These are phyloP conservation scores for Hemithea aestivaria DNA, from an alignment of 2,888 invertebrate species.

Conservation along the genomic window DNA sequence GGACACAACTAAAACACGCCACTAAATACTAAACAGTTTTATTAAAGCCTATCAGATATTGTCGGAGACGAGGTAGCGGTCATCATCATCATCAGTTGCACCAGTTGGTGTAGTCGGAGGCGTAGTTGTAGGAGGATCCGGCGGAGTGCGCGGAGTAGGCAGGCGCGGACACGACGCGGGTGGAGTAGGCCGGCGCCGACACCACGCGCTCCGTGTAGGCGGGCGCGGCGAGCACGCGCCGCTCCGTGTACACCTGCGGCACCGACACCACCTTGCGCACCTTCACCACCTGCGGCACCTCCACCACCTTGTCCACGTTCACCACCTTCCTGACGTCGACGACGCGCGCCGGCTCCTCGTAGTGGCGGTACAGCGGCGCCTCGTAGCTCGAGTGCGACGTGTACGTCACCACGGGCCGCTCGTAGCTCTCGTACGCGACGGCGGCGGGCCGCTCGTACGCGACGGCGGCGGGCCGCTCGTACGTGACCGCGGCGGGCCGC, in stretches of 20 bases:
- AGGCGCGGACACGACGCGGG: too few relatives aligned
- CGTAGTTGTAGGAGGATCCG: slow-evolving; percentile 11
- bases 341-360: slow-evolving; percentile 15
- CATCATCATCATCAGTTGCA: too few relatives aligned
- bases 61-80: too few relatives aligned
- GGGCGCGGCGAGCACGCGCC: slow-evolving; percentile 35
- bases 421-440: slow-evolving; percentile 13
- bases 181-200: slow-evolving; percentile 9
- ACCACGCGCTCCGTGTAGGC: slow-evolving; percentile 15
- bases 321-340: slow-evolving; percentile 39
- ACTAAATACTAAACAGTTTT: too few relatives aligned
- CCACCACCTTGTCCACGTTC: slow-evolving; percentile 41
- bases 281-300: slow-evolving; percentile 40
- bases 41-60: slow-evolving; percentile 11
- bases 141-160: slow-evolving; percentile 19
- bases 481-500: slow-evolving; percentile 2
- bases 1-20: too few relatives aligned
- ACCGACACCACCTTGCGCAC: slow-evolving; percentile 49
- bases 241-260: slow-evolving; percentile 49
- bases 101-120: slow-evolving; percentile 25
- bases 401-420: slow-evolving; percentile 9
- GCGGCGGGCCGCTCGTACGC: slow-evolving; percentile 17
- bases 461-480: slow-evolving; percentile 10
- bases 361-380: slow-evolving; percentile 5
- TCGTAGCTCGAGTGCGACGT: slow-evolving; percentile 11